Evolutionary conservation across 2,888 invertebrate genomes (phyloP).

Genomic region (Lumbricus terrestris): DNA sequence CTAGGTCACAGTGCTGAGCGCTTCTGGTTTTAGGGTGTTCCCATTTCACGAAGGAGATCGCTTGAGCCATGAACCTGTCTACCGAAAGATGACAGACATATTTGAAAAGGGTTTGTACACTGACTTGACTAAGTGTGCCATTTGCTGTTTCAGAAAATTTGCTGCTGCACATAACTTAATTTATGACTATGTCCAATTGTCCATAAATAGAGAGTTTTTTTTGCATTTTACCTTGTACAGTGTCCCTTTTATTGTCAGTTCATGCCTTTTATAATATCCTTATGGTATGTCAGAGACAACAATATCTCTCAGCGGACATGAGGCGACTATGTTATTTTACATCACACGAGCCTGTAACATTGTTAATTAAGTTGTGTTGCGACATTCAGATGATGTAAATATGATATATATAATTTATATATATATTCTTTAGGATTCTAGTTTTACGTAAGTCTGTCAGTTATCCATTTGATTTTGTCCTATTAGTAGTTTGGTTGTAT

Average conservation of each 20-base stretch:
- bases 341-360: background rate
- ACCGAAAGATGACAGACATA: background rate
- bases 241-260: too few species aligned
- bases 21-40: constrained; percentile 66
- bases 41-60: constrained; percentile 79
- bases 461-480: background rate
- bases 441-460: background rate
- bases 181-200: background rate
- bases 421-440: background rate
- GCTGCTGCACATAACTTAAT: background rate
- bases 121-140: background rate
- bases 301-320: too few species aligned
- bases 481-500: background rate
- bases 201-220: background rate
- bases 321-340: background rate
- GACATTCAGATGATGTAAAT: background rate
- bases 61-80: background rate
- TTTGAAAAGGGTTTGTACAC: constrained; percentile 21
- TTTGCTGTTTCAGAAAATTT: background rate
- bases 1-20: background rate
- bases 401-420: too few species aligned
- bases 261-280: too few species aligned
- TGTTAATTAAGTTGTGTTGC: background rate
- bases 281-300: too few species aligned
- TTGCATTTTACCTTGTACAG: background rate